Evolutionary conservation across 2,797 vertebrate genomes (phyloP).

Genomic region (Melanogrammus aeglefinus): DNA sequence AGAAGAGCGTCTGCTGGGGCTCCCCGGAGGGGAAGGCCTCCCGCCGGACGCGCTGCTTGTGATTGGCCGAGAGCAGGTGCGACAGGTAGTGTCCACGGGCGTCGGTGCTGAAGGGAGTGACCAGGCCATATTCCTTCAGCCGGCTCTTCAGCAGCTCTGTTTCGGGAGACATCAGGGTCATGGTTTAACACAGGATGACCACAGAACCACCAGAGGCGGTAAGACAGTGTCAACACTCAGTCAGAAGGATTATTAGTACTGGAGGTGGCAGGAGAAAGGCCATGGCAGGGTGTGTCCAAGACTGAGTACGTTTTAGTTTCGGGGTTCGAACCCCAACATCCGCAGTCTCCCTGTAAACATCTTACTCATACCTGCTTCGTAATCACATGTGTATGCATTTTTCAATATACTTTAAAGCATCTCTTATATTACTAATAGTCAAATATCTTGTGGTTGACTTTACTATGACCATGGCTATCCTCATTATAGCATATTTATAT

Average conservation of each 20-base stretch:
- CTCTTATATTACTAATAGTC: not conserved
- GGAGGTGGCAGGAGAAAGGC: too few relatives aligned
- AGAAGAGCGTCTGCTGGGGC: constrained; percentile 76
- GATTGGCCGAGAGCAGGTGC: constrained; percentile 83
- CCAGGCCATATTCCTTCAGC: constrained; percentile 82
- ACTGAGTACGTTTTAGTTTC: too few relatives aligned
- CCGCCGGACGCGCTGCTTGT: constrained; percentile 82
- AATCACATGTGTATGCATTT: too few relatives aligned
- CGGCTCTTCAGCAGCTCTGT: constrained; percentile 73
- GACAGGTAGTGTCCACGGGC: constrained; percentile 88
- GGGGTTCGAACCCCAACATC: too few relatives aligned
- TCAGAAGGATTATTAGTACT: too few relatives aligned
- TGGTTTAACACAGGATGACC: too few relatives aligned
- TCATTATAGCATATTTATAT: not conserved
- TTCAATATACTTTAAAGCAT: too few relatives aligned
- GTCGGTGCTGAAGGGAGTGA: constrained; percentile 88
- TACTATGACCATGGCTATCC: not conserved
- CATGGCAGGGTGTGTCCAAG: too few relatives aligned
- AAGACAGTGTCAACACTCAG: too few relatives aligned
- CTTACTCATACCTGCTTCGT: too few relatives aligned
- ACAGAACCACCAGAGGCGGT: too few relatives aligned
- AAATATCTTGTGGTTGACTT: not conserved
- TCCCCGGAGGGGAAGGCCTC: constrained; percentile 55
- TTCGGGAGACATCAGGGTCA: not conserved
- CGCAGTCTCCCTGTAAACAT: too few relatives aligned